Evolutionary conservation across 2,888 invertebrate species (phyloP), one percentile per base, ranked within the genome.

Genomic region (Artemia sinica): DNA sequence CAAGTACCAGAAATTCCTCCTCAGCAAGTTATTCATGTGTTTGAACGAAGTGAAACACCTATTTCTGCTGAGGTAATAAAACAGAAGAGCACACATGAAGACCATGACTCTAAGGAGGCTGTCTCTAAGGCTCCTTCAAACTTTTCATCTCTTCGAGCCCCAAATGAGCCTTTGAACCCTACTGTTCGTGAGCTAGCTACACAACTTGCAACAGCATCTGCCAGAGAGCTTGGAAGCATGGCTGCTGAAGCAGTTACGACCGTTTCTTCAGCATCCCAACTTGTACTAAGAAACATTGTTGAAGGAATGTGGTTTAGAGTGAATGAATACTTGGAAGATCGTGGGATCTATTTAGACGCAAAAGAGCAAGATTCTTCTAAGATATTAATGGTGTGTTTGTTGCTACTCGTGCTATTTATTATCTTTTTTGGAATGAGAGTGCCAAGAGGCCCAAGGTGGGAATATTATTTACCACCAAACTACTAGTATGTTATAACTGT

Each of bases 141-240:
- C 18, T 58, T 58, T 10, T 8, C 58, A 9, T 18, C n/a, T n/a
- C 11, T 58, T n/a, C 58, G 58, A 8, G 10, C n/a, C 18, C 58
- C 58, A 18, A 18, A 10, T 8, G 58, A n/a, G 58, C 58, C n/a
- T n/a, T 14, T 10, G 58, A 18, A 58, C 14, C 58, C 58, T 8
- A 10, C 58, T n/a, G 18, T 58, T 14, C n/a, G 58, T 18, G 58
- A 58, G 10, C 58, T 58, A 8, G 58, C 58, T 9, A 58, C 11
- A 58, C 58, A 58, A 18, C 18, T 58, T n/a, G 58, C 58, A 14
- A 18, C 58, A 8, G 10, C 58, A 18, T 58, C 58, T 18, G 58
- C 58, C n/a, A 58, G 58, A 10, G 14, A 58, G 18, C 58, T 58
- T n/a, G 58, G 58, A 58, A 58, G 58, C 18, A 58, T 58, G 58